phyloP scores from a whole-genome alignment of 1,140 invertebrate genomes.

The Ips typographus region DNA sequence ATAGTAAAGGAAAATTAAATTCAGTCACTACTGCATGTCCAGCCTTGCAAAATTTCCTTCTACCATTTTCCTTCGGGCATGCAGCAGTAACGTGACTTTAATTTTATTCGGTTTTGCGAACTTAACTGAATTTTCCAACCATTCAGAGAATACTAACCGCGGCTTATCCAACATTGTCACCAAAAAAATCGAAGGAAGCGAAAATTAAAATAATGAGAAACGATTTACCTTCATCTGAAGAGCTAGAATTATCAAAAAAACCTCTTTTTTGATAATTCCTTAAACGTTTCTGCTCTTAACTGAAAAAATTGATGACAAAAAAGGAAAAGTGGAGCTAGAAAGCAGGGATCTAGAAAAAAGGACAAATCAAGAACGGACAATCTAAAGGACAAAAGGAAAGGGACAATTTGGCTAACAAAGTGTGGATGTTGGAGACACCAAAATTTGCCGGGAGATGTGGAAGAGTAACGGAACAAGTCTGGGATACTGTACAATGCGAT shows the following conservation, averaged over 20 bases:
- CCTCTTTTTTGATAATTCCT: too few relatives aligned
- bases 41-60: background rate
- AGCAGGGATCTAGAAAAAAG: conserved; percentile 1
- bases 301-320: too few relatives aligned
- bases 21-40: background rate
- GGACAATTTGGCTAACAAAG: conserved; percentile 29
- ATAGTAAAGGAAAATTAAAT: background rate
- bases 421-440: conserved; percentile 31
- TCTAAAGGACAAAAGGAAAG: conserved; percentile 34
- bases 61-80: conserved; percentile 9
- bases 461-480: conserved; percentile 26
- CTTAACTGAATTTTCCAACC: too few relatives aligned
- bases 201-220: too few relatives aligned
- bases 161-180: conserved; percentile 17
- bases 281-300: too few relatives aligned
- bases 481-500: conserved; percentile 33
- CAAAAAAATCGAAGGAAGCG: background rate
- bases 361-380: conserved; percentile 15
- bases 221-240: background rate
- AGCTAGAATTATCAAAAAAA: too few relatives aligned
- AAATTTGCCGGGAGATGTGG: conserved; percentile 34
- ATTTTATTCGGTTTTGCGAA: too few relatives aligned
- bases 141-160: conserved; percentile 25
- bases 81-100: conserved; percentile 16
- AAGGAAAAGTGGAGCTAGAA: background rate